Base-by-base conservation (phyloP, 2,797 vertebrate genomes). In the Ceyx erithaca region DNA sequence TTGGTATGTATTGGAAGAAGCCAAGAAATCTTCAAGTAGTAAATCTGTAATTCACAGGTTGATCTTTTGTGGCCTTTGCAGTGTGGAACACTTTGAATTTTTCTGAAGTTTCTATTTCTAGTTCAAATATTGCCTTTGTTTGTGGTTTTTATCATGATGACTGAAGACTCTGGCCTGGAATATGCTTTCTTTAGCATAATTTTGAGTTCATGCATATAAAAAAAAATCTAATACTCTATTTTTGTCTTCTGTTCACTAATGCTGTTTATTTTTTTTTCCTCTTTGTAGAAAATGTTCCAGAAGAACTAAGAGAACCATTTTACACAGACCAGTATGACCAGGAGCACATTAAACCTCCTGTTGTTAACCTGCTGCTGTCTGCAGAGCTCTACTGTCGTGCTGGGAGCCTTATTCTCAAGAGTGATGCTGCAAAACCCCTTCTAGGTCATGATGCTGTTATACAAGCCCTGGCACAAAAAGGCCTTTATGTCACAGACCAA, bases 301-400 rank as follows among this genome's bases (percentile, higher is more conserved):
- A 98, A 94, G 99, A 99, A 57, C 93, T 99, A 25, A 97, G 97
- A 93, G 99, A 99, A 54, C 99, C 99, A 0, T 99, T 99, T 97
- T 99, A 99, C 97, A 99, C 98, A 10, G 99, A 99, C 97, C 99
- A 99, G 97, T 99, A 99, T 80, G 99, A 99, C 67, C 99, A 99
- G 96, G 99, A 99, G 97, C 99, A 99, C 96, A 98, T 99, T 91
- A 99, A 99, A 93, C 99, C 99, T 12, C 99, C 99, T 2, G 98
- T 99, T 90, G 98, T 98, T 67, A 98, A 98, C 93, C 98, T 99
- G 96, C 98, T 99, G 77, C 98, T 99, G 28, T 99, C 99, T 7
- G 98, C 99, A 0, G 99, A 99, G 91, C 98, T 99, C 75, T 99
- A 99, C 98, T 99, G 99, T 95, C 98, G 98, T 61, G 99, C 99